Percentiles rank a stretch among this genome's conserved stretches.
These are phyloP conservation scores for Cassiopea andromeda DNA, from an alignment of 30 jellyfish, hydroid and myxozoan species.

Conservation along the genomic window DNA sequence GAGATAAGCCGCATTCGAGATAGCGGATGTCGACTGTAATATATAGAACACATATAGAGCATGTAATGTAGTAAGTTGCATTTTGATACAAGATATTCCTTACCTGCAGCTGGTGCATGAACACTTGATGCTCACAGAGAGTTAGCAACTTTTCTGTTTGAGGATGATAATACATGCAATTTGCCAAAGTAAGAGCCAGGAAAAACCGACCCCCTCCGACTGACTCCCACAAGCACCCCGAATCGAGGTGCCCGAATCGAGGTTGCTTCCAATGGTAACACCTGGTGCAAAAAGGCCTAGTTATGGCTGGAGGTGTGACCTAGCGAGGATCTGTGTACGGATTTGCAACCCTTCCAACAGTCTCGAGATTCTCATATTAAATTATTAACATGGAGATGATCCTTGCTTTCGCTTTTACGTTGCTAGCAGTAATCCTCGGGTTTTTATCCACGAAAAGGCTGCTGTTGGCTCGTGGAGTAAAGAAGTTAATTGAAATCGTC, in stretches of 20 bases:
- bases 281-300: not conserved
- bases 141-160: too few species aligned
- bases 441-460: not conserved
- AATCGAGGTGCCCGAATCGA: not conserved
- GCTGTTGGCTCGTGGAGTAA: not conserved
- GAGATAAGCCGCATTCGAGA: too few species aligned
- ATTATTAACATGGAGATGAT: conserved; percentile 51
- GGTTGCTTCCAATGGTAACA: not conserved
- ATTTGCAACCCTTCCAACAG: conserved; percentile 4
- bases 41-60: too few species aligned
- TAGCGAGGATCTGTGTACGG: not conserved
- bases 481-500: not conserved
- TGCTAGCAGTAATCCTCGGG: conserved; percentile 46
- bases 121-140: too few species aligned
- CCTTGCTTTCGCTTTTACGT: conserved; percentile 33
- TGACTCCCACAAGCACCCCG: not conserved
- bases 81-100: too few species aligned
- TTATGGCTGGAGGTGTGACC: not conserved
- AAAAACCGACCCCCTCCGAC: not conserved
- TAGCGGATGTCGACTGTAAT: too few species aligned
- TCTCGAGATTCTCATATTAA: conserved; percentile 19
- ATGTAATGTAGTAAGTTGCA: too few species aligned
- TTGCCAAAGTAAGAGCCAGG: too few species aligned
- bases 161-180: too few species aligned
- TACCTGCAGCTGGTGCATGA: too few species aligned